These are phyloP conservation scores for Tetragonisca angustula DNA, from an alignment of 2,888 invertebrate species.

Conservation along the genomic window DNA sequence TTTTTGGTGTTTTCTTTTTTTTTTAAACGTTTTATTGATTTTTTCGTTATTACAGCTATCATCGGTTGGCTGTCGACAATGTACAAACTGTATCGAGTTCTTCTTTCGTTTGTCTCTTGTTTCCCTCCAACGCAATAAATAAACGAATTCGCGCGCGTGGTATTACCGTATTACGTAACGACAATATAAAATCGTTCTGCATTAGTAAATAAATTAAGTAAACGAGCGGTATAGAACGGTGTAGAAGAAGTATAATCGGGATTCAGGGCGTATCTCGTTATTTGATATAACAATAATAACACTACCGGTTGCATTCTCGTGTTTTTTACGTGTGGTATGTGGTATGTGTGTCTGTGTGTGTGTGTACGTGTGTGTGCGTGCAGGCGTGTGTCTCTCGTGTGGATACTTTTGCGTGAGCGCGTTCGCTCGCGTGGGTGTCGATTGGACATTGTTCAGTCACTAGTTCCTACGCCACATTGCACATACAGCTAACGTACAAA, in stretches of 20 bases:
- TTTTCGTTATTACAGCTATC: slow-evolving; percentile 73
- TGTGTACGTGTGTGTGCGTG: slow-evolving; percentile 23
- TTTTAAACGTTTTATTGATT: background rate
- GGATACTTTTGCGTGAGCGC: slow-evolving; percentile 41
- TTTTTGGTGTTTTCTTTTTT: background rate
- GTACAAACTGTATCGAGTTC: slow-evolving; percentile 78
- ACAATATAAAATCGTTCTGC: slow-evolving; percentile 79
- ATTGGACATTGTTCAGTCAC: slow-evolving; percentile 70
- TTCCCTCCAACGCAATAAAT: slow-evolving; percentile 79
- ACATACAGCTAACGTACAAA: slow-evolving; percentile 82
- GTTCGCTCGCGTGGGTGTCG: slow-evolving; percentile 52
- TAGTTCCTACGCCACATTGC: slow-evolving; percentile 81
- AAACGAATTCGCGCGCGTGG: slow-evolving; percentile 70
- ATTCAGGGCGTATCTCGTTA: slow-evolving; percentile 62
- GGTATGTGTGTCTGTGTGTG: slow-evolving; percentile 33
- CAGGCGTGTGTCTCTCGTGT: slow-evolving; percentile 30
- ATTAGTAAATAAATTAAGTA: slow-evolving; percentile 82
- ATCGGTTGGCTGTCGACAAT: slow-evolving; percentile 77
- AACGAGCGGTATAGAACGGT: slow-evolving; percentile 75
- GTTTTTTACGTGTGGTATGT: slow-evolving; percentile 27
- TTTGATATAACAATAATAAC: slow-evolving; percentile 75
- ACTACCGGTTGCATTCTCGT: slow-evolving; percentile 72
- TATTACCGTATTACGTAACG: slow-evolving; percentile 63
- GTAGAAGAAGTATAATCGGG: slow-evolving; percentile 64
- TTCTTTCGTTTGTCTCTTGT: slow-evolving; percentile 63